Conservation (phyloP, 2,888 invertebrate species). For the Erpobdella octoculata region DNA sequence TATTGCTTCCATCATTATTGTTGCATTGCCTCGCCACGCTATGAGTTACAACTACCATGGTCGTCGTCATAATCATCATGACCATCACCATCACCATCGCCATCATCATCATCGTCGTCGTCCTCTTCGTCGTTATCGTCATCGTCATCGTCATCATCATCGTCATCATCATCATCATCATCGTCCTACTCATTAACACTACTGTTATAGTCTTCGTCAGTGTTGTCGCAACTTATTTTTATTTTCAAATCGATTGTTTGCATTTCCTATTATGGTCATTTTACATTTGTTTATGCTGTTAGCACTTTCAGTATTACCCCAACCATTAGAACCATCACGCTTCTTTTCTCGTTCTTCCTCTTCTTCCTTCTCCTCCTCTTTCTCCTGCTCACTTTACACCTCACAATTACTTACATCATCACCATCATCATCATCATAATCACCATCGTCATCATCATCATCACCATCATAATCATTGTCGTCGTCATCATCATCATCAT, state of each 20-base stretch:
- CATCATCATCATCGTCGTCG: constrained; percentile 28
- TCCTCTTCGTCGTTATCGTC: constrained; percentile 27
- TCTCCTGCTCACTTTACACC: neutral
- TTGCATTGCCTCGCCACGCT: neutral
- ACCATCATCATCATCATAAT: too few species aligned
- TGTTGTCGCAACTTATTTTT: too few species aligned
- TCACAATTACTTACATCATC: neutral
- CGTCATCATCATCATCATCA: constrained; percentile 26
- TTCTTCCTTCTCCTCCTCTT: neutral
- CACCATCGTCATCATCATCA: constrained; percentile 11
- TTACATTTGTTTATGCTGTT: too few species aligned
- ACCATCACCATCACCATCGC: too few species aligned
- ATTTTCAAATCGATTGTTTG: too few species aligned
- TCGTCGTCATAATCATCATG: too few species aligned
- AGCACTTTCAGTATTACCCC: too few species aligned
- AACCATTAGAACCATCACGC: neutral
- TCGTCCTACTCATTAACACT: constrained; percentile 21
- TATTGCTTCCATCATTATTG: neutral
- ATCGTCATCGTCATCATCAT: constrained; percentile 28
- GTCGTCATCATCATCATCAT: constrained; percentile 20
- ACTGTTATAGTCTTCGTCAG: constrained; percentile 14
- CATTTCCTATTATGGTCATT: too few species aligned
- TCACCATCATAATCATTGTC: constrained; percentile 16
- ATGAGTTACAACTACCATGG: neutral
- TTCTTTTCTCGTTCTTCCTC: neutral